Evolutionary conservation across 2,797 vertebrate genomes (phyloP).

Genomic region (Malacoraja senta): DNA sequence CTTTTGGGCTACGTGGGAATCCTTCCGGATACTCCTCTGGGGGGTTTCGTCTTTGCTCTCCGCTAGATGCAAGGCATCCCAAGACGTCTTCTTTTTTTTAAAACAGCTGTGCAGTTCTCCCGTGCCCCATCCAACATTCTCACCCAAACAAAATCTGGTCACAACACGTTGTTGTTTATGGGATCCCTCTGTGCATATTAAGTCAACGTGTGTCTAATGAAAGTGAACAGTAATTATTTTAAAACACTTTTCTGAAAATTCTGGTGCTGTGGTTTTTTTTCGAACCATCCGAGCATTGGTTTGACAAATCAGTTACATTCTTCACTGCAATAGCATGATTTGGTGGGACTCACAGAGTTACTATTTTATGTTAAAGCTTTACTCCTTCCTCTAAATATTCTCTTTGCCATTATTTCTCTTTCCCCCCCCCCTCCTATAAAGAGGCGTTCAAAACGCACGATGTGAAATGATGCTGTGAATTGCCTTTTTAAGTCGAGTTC

Average conservation of each 20-base stretch:
- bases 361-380: neutral
- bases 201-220: neutral
- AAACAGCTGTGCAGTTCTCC: neutral
- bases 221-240: neutral
- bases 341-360: neutral
- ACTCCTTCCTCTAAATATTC: neutral
- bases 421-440: neutral
- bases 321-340: neutral
- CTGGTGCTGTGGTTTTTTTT: neutral
- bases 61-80: neutral
- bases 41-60: neutral
- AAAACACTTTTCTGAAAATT: neutral
- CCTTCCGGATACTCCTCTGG: neutral
- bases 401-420: neutral
- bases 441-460: neutral
- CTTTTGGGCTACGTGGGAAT: neutral
- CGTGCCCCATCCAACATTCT: neutral
- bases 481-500: slow-evolving; percentile 26
- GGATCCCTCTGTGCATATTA: neutral
- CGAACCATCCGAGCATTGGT: neutral
- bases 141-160: neutral
- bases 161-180: neutral
- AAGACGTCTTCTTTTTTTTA: neutral
- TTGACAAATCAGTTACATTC: neutral
- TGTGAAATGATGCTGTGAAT: neutral